Base-by-base conservation (phyloP, 2,888 invertebrate species). In the Drosophila putrida region DNA sequence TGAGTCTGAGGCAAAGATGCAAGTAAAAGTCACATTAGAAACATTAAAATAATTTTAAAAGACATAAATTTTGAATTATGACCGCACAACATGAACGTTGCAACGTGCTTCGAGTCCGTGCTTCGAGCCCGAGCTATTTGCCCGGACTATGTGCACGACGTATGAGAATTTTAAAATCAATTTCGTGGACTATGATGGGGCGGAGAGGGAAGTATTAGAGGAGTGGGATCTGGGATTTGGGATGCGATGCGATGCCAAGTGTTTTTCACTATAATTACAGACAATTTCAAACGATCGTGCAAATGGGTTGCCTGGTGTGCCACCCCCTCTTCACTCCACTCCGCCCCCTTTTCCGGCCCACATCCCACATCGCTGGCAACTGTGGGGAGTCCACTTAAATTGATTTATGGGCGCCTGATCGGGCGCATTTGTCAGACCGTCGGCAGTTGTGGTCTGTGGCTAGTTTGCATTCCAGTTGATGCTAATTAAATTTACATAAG, bases 321-420 rank as follows among this genome's bases (percentile, higher is more conserved):
- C 31, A 46, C 57, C 28, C n/a, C 35, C 39, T n/a, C 31, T 15
- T 31, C 13, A 13, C 38, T 13, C 15, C 20, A 4, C 9, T 35
- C 9, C 9, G 38, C 9, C 35, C 4, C 15, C 1, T 11, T 8
- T 31, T 5, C 39, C 11, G 6, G 10, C 8, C n/a, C 38, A 10
- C 31, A 2, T 6, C 35, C 51, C 25, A 13, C 4, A 4, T 10
- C 27, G n/a, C 33, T 27, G 38, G 25, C 41, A 43, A 31, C 41
- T 63, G 60, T 75, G 84, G 72, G 81, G 72, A 80, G 88, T 73
- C 90, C 90, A 90, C 74, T 87, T 90, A 81, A 79, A 89, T 88
- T 91, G 91, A 90, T 90, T 91, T 91, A 90, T 90, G 90, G 60
- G 63, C 80, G 70, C 73, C 76, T 81, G 91, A 91, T 90, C 91